Evolutionary conservation across 1,140 invertebrate genomes (phyloP), one percentile per base, ranked within the genome.

Genomic region (Campoletis sonorensis): DNA sequence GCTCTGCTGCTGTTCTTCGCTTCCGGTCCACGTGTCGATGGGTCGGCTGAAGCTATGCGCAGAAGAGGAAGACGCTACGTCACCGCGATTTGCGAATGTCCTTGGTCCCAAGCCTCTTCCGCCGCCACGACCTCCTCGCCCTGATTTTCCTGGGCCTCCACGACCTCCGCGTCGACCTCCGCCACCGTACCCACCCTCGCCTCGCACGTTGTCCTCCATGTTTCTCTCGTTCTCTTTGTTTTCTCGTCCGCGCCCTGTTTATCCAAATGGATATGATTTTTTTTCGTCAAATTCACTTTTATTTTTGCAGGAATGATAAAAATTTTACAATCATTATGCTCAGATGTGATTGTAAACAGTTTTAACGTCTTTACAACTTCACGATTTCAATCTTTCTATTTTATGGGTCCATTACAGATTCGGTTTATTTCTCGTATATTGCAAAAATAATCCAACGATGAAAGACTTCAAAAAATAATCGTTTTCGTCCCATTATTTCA

Each of bases 191-290:
- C 89, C 89, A 83, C 92, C 89, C 18, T 23, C 30, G 40, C 87
- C 90, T 23, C 91, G 86, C 51, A 90, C 87, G 18, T 86, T 86
- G 33, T 93, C 92, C 82, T 93, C 92, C 86, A 92, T 89, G 81
- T 93, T 93, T 83, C 91, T 92, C 83, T 94, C 94, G 81, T 94
- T 94, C 83, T 95, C 94, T 85, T 94, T 94, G 82, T 94, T 94
- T 85, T 94, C 94, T 72, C 93, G 89, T 81, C 93, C 93, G 81
- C 92, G 92, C 93, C 93, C 93, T 93, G 10, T 64, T 26, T 21
- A 26, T 64, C 10, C 61, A 13, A 64, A 64, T 16, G 4, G 11
- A 8, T 26, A 1, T 0, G 8, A 64, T 23, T n/a, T 64, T 27
- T n/a, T 27, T 26, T 45, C 7, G 8, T 8, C 18, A 21, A 58